Percentiles rank a stretch among this genome's conserved stretches.
These are phyloP conservation scores for Thymelicus sylvestris DNA, from an alignment of 2,888 invertebrate genomes.

Conservation along the genomic window DNA sequence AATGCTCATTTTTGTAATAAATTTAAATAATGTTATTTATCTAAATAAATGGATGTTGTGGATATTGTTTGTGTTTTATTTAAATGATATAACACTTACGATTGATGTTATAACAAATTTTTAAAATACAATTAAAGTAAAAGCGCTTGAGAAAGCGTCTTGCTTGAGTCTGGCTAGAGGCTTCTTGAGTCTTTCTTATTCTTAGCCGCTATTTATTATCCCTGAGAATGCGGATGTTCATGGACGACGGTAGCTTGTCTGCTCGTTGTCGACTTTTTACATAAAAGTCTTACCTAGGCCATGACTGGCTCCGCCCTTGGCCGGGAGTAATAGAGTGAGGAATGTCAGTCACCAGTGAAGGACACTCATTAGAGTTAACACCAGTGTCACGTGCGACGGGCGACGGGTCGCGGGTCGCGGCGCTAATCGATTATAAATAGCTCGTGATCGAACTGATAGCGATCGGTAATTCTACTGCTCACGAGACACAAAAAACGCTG, in stretches of 20 bases:
- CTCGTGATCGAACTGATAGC: conserved; percentile 46
- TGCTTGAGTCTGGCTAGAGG: too few species aligned
- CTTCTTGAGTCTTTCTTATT: too few species aligned
- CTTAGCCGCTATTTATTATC: too few species aligned
- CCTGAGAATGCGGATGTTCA: too few species aligned
- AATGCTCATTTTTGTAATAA: conserved; percentile 23
- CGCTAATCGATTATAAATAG: conserved; percentile 45
- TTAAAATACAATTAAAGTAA: too few species aligned
- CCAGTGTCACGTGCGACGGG: background rate
- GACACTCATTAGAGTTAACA: conserved; percentile 17
- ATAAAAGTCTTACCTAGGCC: too few species aligned
- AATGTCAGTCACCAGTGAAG: conserved; percentile 10
- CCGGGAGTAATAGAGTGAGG: background rate
- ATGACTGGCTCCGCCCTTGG: too few species aligned
- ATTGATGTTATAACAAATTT: too few species aligned
- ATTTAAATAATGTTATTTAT: conserved; percentile 26
- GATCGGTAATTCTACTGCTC: conserved; percentile 44
- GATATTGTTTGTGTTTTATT: background rate
- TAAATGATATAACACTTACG: too few species aligned
- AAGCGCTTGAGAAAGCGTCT: too few species aligned
- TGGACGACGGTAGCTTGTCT: too few species aligned
- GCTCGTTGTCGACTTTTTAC: too few species aligned
- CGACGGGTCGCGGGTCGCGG: background rate
- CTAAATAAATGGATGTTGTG: conserved; percentile 15
- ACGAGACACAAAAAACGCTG: conserved; percentile 10